Conservation (phyloP, 2,797 vertebrate genomes). For the Tachyglossus aculeatus region DNA sequence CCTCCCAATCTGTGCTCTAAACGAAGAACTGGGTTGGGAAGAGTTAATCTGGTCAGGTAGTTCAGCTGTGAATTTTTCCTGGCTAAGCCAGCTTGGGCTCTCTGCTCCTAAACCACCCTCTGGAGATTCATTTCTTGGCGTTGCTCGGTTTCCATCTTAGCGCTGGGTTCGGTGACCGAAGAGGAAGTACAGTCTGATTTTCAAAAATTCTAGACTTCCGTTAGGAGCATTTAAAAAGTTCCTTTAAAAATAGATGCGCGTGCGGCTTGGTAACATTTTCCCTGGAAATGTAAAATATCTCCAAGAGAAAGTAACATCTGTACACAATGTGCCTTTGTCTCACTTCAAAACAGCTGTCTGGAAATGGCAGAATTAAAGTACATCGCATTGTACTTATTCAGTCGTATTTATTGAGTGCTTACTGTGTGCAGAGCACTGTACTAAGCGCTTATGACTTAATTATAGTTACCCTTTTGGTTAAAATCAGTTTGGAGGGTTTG, state of each 20-base stretch:
- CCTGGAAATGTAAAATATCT: slow-evolving; percentile 65
- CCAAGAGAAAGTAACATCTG: slow-evolving; percentile 69
- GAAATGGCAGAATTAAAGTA: slow-evolving; percentile 63
- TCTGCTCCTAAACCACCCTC: slow-evolving; percentile 25
- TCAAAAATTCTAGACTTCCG: slow-evolving; percentile 29
- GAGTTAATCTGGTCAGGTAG: not conserved
- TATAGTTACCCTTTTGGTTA: slow-evolving; percentile 30
- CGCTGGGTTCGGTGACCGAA: slow-evolving; percentile 28
- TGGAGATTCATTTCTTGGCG: slow-evolving; percentile 25
- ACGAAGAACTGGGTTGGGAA: no score
- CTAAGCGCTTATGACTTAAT: slow-evolving; percentile 41
- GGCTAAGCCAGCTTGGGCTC: slow-evolving; percentile 24
- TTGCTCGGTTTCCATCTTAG: slow-evolving; percentile 6
- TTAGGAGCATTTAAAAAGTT: slow-evolving; percentile 23
- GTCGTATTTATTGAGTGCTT: no score
- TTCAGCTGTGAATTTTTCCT: slow-evolving; percentile 30
- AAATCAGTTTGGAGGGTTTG: slow-evolving; percentile 26
- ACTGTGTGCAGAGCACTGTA: no score
- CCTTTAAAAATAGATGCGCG: not conserved
- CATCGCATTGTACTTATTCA: slow-evolving; percentile 28
- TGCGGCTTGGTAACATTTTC: slow-evolving; percentile 39
- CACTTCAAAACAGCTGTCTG: slow-evolving; percentile 75
- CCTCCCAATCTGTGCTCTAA: no score
- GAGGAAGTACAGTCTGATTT: slow-evolving; percentile 6
- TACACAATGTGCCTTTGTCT: slow-evolving; percentile 78